phyloP scores from a whole-genome alignment of 2,888 invertebrate species.

The Leptinotarsa peninsularis region DNA sequence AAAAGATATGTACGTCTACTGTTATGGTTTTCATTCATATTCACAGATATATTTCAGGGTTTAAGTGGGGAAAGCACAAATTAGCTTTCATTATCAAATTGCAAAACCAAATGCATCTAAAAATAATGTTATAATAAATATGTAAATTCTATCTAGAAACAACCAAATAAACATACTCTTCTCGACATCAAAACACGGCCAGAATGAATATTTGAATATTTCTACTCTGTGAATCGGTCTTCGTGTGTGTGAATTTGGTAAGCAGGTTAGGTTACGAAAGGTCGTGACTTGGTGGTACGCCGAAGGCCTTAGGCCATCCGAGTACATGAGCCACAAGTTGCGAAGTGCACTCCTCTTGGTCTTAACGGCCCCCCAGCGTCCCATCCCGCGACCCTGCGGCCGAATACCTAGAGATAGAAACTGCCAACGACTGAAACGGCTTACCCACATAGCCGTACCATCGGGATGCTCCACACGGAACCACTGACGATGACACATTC shows the following conservation, averaged over 20 bases:
- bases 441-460: conserved; percentile 39
- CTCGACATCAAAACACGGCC: conserved; percentile 10
- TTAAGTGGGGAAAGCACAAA: no score
- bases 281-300: conserved; percentile 63
- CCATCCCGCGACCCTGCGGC: conserved; percentile 36
- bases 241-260: conserved; percentile 61
- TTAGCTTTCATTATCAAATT: no score
- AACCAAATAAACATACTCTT: background rate
- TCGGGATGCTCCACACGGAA: background rate
- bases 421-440: conserved; percentile 44
- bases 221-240: conserved; percentile 56
- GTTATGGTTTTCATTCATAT: no score
- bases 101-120: no score
- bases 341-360: conserved; percentile 54
- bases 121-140: no score
- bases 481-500: background rate
- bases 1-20: no score
- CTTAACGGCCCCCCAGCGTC: conserved; percentile 34
- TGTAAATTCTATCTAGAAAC: background rate
- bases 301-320: conserved; percentile 55
- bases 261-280: conserved; percentile 64
- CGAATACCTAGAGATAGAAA: conserved; percentile 53
- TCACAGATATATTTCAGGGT: no score
- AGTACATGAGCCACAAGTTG: conserved; percentile 57
- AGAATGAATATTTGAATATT: conserved; percentile 44